These are phyloP conservation scores for Craniophora ligustri DNA, from an alignment of 2,888 invertebrate species.

Conservation along the genomic window DNA sequence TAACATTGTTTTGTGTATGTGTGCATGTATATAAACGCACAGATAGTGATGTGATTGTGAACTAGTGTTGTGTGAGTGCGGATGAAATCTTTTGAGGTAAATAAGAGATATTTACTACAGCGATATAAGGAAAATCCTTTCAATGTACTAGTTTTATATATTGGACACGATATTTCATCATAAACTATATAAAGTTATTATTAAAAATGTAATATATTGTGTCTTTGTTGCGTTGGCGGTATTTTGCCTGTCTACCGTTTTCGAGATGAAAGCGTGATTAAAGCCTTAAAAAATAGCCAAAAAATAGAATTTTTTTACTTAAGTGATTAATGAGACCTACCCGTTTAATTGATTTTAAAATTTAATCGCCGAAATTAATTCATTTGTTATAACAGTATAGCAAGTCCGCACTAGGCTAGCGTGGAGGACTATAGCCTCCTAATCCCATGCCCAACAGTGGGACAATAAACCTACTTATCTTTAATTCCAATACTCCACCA, in stretches of 20 bases:
- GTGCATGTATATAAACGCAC: slow-evolving; percentile 45
- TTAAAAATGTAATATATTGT: slow-evolving; percentile 42
- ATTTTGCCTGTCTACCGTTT: slow-evolving; percentile 27
- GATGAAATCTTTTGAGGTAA: slow-evolving; percentile 66
- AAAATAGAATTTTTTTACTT: too few species aligned
- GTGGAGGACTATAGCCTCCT: too few species aligned
- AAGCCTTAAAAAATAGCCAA: not conserved
- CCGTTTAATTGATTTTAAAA: too few species aligned
- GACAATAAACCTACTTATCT: too few species aligned
- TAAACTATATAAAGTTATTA: slow-evolving; percentile 34
- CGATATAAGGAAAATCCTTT: slow-evolving; percentile 46
- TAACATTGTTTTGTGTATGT: slow-evolving; percentile 52
- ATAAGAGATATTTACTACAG: slow-evolving; percentile 50
- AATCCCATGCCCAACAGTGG: too few species aligned
- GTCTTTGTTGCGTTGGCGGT: slow-evolving; percentile 42
- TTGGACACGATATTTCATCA: slow-evolving; percentile 37
- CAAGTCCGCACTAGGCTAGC: too few species aligned
- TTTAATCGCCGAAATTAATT: too few species aligned
- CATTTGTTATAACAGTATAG: too few species aligned
- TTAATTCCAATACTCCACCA: not conserved
- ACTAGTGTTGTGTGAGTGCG: slow-evolving; percentile 59
- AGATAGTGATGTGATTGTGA: slow-evolving; percentile 65
- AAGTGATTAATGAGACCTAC: too few species aligned
- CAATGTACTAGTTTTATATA: slow-evolving; percentile 31
- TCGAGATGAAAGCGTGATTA: slow-evolving; percentile 11